A percentile compares a stretch with the other conserved stretches of the same genome.
Conservation (phyloP, 2,888 invertebrate species). For the Acleris sparsana region DNA sequence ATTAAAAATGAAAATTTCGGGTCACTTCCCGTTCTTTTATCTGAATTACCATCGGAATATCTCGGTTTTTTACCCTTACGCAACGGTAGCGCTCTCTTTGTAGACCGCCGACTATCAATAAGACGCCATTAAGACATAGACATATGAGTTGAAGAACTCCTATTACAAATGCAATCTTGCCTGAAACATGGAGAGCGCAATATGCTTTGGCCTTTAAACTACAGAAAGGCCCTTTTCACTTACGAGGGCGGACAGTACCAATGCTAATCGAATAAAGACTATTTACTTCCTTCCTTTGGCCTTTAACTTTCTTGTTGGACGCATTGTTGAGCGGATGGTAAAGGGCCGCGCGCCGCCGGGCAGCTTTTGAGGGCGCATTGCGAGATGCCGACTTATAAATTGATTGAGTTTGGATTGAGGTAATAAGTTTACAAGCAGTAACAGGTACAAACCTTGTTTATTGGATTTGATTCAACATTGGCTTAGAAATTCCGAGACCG, state of each 20-base stretch:
- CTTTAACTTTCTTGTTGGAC: conserved; percentile 38
- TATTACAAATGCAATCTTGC: too few species aligned
- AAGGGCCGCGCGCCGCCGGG: conserved; percentile 6
- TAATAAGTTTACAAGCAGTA: conserved; percentile 7
- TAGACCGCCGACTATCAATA: conserved; percentile 39
- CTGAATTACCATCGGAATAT: conserved; percentile 28
- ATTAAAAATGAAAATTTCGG: conserved; percentile 19
- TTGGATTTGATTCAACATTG: neutral
- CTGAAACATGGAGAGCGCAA: too few species aligned
- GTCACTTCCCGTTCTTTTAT: conserved; percentile 31
- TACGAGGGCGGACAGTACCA: conserved; percentile 19
- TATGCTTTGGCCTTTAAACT: too few species aligned
- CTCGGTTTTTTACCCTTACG: conserved; percentile 42
- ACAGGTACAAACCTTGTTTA: neutral
- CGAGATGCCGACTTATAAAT: conserved; percentile 20
- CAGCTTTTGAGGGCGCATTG: conserved; percentile 25
- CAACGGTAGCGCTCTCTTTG: conserved; percentile 57
- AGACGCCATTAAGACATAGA: too few species aligned
- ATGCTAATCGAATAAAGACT: conserved; percentile 70
- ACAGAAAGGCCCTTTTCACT: too few species aligned
- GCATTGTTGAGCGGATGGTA: conserved; percentile 24
- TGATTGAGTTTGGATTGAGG: conserved; percentile 25
- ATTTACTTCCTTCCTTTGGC: conserved; percentile 69
- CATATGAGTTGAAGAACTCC: too few species aligned
- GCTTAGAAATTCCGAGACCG: too few species aligned